Base-by-base conservation (phyloP, 37 sponge, comb jelly and placozoan genomes). In the Hexactinellida sp. region DNA sequence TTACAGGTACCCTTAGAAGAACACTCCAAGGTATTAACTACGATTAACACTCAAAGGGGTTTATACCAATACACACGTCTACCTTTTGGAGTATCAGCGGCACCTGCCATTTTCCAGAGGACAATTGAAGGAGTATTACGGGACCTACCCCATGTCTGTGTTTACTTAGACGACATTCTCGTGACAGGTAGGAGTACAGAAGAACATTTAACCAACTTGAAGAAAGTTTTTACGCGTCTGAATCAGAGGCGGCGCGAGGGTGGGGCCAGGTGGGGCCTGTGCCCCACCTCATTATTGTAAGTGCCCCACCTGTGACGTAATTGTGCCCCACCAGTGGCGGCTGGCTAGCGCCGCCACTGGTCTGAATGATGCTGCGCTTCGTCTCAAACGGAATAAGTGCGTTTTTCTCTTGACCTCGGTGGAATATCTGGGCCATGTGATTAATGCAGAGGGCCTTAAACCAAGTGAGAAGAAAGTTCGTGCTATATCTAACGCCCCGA, bases 21-120 rank as follows among this genome's bases (percentile, higher is more conserved):
- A 30, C 32, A 87, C 36, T 82, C 54, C n/a, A 87, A 85, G 36
- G 16, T 54, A 23, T 82, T 52, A 36, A 82, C 54, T 19, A 84
- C 85, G 7, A 47, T 90, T 1, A 87, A 87, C 55, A 90, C 90
- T 0, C 87, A 90, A 36, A 88, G 83, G 88, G 90, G 88, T 7
- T 47, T 87, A 3, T 87, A 85, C 39, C 83, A 85, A n/a, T 90
- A 85, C 55, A 85, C 55, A 36, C 63, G 90, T 36, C 63, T 85
- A 52, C 88, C 88, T 30, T 90, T 88, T 51, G 88, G 88, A 21
- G 39, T 90, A 54, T 38, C 88, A 19, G 85, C 86, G 28, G 86
- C 84, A 39, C 88, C 85, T 7, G 55, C 88, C 3, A 88, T 85
- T 39, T 90, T 85, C 38, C 88, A 90, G 41, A 41, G 88, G 34